Conservation (phyloP, 2,888 invertebrate genomes). For the Agrochola lychnidis region DNA sequence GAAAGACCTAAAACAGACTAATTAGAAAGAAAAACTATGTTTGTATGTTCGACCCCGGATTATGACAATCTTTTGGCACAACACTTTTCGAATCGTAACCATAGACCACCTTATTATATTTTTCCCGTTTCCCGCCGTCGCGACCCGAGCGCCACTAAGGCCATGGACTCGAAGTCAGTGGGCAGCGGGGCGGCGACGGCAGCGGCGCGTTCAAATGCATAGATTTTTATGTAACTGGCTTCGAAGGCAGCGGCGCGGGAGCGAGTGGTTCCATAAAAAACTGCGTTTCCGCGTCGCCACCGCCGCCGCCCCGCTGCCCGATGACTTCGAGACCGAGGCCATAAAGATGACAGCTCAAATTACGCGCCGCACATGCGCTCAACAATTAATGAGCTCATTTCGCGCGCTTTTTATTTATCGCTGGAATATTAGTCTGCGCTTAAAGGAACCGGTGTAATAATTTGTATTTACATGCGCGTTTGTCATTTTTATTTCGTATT, state of each 20-base stretch:
- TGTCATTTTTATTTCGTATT: slow-evolving; percentile 72
- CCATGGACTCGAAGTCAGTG: no score
- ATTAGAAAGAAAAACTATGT: not conserved
- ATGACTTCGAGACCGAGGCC: no score
- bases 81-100: slow-evolving; percentile 5
- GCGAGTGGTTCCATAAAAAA: no score
- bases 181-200: no score
- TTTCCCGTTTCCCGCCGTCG: slow-evolving; percentile 27
- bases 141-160: slow-evolving; percentile 70
- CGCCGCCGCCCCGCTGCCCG: no score
- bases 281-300: no score
- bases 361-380: slow-evolving; percentile 77
- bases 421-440: slow-evolving; percentile 77
- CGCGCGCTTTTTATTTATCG: slow-evolving; percentile 85
- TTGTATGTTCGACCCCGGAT: not conserved
- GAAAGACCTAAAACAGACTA: not conserved
- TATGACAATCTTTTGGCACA: slow-evolving; percentile 4
- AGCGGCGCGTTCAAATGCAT: no score
- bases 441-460: slow-evolving; percentile 71
- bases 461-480: slow-evolving; percentile 70
- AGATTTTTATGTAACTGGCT: no score
- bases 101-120: slow-evolving; percentile 27
- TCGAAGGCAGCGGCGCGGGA: no score
- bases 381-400: slow-evolving; percentile 87
- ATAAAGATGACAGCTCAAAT: slow-evolving; percentile 83